Evolutionary conservation across 2,888 invertebrate genomes (phyloP), one percentile per base, ranked within the genome.

Genomic region (Sarcophaga subvicina): DNA sequence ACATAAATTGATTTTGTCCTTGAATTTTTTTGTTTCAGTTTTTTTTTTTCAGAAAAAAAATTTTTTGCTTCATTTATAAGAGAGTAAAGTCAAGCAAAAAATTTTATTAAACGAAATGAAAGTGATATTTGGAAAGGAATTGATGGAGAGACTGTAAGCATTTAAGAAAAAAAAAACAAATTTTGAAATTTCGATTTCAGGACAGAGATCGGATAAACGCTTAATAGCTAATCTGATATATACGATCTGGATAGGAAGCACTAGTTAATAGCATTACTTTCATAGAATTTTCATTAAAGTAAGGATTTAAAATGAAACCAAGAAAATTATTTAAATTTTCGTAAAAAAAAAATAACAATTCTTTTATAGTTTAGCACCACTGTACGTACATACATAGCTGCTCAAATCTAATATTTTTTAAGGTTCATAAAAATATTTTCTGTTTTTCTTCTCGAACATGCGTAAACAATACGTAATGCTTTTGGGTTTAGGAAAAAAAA

Each of bases 31-130:
- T 59, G 14, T 11, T 20, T 47, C 8, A 17, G 20, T 8, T 63
- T 70, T 37, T 63, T 70, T 37, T 37, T 22, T 4, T 3, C 22
- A n/a, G 20, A 54, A 64, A 27, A 47, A 45, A 69, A 3, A 25
- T 63, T 22, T 20, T 20, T 22, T 45, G 27, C 45, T 70, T 79
- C 49, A 37, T 54, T 49, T 70, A 54, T 22, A 71, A 20, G 63
- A 47, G 37, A 79, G 49, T 49, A 20, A 20, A 37, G 37, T 49
- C 6, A 63, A 70, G 37, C 37, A 37, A 8, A 37, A 37, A 37
- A 37, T 37, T 37, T 37, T 10, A 37, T 37, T 37, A 37, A 37
- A 37, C 37, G 37, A 79, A 70, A 59, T 79, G 62, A 20, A 49
- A 54, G 8, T 63, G 54, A 66, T 66, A 12, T 76, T 11, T 20